These are phyloP conservation scores for Spodoptera picta DNA, from an alignment of 2,888 invertebrate genomes.

Conservation along the genomic window DNA sequence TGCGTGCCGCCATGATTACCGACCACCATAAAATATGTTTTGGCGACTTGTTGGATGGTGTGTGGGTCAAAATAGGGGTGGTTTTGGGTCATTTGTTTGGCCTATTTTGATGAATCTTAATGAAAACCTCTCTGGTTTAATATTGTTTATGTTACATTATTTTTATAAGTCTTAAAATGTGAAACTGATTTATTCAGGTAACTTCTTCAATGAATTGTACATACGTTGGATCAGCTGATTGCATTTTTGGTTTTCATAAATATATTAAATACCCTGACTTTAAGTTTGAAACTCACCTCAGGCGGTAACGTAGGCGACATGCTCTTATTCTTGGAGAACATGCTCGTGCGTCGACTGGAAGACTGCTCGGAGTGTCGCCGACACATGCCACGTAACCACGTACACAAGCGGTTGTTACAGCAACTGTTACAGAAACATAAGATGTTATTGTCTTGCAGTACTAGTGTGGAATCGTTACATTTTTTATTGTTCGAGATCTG, in stretches of 20 bases:
- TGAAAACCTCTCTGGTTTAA: too few relatives aligned
- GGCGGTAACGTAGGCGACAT: slow-evolving; percentile 90
- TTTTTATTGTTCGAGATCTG: too few relatives aligned
- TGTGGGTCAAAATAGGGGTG: slow-evolving; percentile 3
- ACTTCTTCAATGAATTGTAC: too few relatives aligned
- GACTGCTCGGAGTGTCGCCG: slow-evolving; percentile 82
- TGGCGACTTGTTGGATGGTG: slow-evolving; percentile 42
- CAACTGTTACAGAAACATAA: slow-evolving; percentile 63
- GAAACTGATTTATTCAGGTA: too few relatives aligned
- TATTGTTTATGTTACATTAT: too few relatives aligned
- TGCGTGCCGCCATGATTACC: slow-evolving; percentile 56
- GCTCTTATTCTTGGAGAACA: slow-evolving; percentile 91
- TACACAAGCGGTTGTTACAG: slow-evolving; percentile 76
- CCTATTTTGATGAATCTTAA: too few relatives aligned
- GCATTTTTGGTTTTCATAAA: too few relatives aligned
- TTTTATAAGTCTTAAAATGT: too few relatives aligned
- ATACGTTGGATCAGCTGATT: too few relatives aligned
- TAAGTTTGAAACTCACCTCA: slow-evolving; percentile 79
- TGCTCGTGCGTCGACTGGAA: slow-evolving; percentile 90
- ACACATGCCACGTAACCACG: slow-evolving; percentile 83
- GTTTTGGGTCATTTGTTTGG: slow-evolving; percentile 22
- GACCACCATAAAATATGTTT: slow-evolving; percentile 49
- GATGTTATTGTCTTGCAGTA: too few relatives aligned
- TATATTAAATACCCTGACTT: too few relatives aligned
- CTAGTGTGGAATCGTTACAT: too few relatives aligned